phyloP scores from a whole-genome alignment of 1,140 invertebrate species.

The Lethrus apterus region DNA sequence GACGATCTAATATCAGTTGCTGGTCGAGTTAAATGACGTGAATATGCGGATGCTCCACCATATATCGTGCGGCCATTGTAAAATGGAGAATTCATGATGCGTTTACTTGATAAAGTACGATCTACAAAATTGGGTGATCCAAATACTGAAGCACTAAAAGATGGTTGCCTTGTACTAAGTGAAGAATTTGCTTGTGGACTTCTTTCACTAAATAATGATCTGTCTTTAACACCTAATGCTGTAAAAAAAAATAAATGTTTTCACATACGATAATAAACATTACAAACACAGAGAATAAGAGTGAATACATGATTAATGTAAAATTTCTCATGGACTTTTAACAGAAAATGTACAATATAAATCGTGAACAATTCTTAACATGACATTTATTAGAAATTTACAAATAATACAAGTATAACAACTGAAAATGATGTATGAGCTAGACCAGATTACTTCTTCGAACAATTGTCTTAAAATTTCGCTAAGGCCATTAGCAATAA shows the following conservation, averaged over 20 bases:
- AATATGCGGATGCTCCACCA: slow-evolving; percentile 66
- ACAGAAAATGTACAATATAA: too few species aligned
- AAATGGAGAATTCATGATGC: slow-evolving; percentile 59
- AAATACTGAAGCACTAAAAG: slow-evolving; percentile 50
- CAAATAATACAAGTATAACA: too few species aligned
- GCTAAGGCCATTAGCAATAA: too few species aligned
- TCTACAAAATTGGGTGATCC: slow-evolving; percentile 37
- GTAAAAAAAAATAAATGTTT: slow-evolving; percentile 12
- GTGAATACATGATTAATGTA: too few species aligned
- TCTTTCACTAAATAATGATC: slow-evolving; percentile 25
- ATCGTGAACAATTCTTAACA: too few species aligned
- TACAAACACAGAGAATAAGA: too few species aligned
- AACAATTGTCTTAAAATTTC: too few species aligned
- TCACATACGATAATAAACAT: too few species aligned
- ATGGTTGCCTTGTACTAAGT: slow-evolving; percentile 46
- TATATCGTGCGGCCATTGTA: slow-evolving; percentile 73
- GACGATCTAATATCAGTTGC: slow-evolving; percentile 16
- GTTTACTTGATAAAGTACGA: slow-evolving; percentile 35
- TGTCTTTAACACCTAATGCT: slow-evolving; percentile 12
- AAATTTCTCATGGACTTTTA: too few species aligned
- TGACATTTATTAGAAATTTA: too few species aligned
- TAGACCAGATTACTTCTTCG: too few species aligned
- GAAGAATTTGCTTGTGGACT: slow-evolving; percentile 33
- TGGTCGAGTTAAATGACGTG: slow-evolving; percentile 38
- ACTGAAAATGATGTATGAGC: too few species aligned